A percentile compares a stretch with the other conserved stretches of the same genome.
phyloP scores from a whole-genome alignment of 1,140 invertebrate genomes.

The Hylaeus anthracinus region DNA sequence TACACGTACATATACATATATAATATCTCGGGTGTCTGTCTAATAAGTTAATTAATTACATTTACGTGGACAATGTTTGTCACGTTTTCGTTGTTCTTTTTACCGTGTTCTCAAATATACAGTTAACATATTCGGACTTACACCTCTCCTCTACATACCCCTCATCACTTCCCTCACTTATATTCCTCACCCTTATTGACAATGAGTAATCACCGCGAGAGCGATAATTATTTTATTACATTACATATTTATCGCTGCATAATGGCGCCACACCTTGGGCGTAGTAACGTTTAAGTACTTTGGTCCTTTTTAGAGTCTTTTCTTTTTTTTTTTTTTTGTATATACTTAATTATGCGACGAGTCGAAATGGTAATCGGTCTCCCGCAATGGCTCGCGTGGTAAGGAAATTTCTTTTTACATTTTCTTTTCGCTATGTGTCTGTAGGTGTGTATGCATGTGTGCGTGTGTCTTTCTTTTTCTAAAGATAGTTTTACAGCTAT shows the following conservation, averaged over 20 bases:
- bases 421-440: not conserved
- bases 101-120: constrained; percentile 51
- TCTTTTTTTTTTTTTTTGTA: constrained; percentile 8
- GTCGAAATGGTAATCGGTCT: constrained; percentile 18
- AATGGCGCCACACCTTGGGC: constrained; percentile 37
- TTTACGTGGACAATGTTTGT: constrained; percentile 56
- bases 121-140: constrained; percentile 32
- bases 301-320: constrained; percentile 63
- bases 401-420: not conserved
- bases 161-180: not conserved
- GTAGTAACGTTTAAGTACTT: constrained; percentile 62
- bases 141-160: too few species aligned
- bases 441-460: too few species aligned
- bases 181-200: constrained; percentile 40
- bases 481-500: constrained; percentile 25
- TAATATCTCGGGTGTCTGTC: constrained; percentile 34
- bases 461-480: not conserved
- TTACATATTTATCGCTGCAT: constrained; percentile 42
- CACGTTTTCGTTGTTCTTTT: constrained; percentile 61
- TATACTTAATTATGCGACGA: constrained; percentile 30
- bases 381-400: too few species aligned
- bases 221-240: constrained; percentile 34
- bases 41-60: constrained; percentile 56
- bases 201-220: constrained; percentile 42
- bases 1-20: constrained; percentile 46